phyloP scores from a whole-genome alignment of 2,888 invertebrate species.

The Leptogaster cylindrica region DNA sequence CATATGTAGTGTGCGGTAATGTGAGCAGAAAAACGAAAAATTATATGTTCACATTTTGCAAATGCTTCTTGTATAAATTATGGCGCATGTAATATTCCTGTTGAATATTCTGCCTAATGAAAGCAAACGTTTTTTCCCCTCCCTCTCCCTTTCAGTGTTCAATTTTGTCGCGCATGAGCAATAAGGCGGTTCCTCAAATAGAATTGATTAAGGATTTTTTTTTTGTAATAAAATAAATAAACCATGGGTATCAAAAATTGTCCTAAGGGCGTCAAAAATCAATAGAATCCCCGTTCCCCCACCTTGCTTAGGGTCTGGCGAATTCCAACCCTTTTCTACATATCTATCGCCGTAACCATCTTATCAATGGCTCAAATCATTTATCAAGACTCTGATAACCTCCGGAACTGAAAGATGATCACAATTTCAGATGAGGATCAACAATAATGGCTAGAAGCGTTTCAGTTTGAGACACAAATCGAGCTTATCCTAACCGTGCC shows the following conservation, averaged over 20 bases:
- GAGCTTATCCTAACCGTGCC: slow-evolving; percentile 29
- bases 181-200: too few relatives aligned
- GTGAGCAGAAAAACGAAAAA: slow-evolving; percentile 18
- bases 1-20: slow-evolving; percentile 29
- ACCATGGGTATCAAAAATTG: too few relatives aligned
- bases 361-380: slow-evolving; percentile 32
- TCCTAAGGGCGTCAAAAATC: slow-evolving; percentile 18
- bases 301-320: too few relatives aligned
- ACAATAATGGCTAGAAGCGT: slow-evolving; percentile 44
- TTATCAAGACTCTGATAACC: slow-evolving; percentile 43
- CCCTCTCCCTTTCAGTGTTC: too few relatives aligned
- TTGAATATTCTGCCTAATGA: too few relatives aligned
- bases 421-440: slow-evolving; percentile 39
- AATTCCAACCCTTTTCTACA: slow-evolving; percentile 7
- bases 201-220: too few relatives aligned
- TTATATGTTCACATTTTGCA: slow-evolving; percentile 30
- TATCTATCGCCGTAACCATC: slow-evolving; percentile 3
- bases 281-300: slow-evolving; percentile 26
- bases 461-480: too few relatives aligned
- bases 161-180: too few relatives aligned
- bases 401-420: slow-evolving; percentile 33
- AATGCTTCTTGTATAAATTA: slow-evolving; percentile 22
- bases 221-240: too few relatives aligned
- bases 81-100: slow-evolving; percentile 17
- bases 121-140: too few relatives aligned